These are phyloP conservation scores for Gasterosteus nipponicus DNA, from an alignment of 2,113 vertebrate genomes.

Conservation along the genomic window DNA sequence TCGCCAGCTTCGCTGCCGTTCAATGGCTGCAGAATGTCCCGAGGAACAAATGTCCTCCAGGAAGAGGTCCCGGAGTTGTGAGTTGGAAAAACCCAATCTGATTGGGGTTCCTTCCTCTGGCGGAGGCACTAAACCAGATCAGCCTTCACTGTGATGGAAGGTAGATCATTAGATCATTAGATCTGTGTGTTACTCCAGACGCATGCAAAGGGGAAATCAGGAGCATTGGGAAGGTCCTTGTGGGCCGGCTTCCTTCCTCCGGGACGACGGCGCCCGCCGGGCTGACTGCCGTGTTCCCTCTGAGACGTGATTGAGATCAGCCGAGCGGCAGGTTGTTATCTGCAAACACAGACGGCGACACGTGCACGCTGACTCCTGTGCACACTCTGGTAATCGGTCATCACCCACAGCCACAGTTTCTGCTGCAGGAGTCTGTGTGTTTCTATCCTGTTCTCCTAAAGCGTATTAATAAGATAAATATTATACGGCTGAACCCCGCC, in stretches of 20 bases:
- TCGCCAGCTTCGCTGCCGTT: too few species aligned
- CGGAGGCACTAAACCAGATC: too few species aligned
- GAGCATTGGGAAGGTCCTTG: background rate
- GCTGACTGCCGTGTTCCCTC: conserved; percentile 51
- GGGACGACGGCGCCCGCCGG: conserved; percentile 14
- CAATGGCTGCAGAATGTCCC: too few species aligned
- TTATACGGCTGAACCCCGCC: background rate
- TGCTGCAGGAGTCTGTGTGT: conserved; percentile 9
- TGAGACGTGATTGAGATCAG: conserved; percentile 45
- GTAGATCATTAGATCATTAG: conserved; percentile 4
- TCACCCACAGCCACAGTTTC: conserved; percentile 16
- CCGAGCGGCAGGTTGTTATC: conserved; percentile 51
- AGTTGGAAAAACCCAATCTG: too few species aligned
- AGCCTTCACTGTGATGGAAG: too few species aligned
- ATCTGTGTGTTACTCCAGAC: conserved; percentile 14
- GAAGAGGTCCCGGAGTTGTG: too few species aligned
- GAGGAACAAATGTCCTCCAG: too few species aligned
- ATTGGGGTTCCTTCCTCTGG: too few species aligned
- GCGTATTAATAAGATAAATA: too few species aligned
- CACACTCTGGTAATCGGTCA: conserved; percentile 31
- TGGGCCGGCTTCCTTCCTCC: too few species aligned
- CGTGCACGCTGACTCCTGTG: background rate
- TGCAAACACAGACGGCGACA: conserved; percentile 38
- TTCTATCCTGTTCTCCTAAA: too few species aligned
- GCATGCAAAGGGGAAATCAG: background rate